Base-by-base conservation (phyloP, 2,888 invertebrate genomes). In the Eupsilia transversa region DNA sequence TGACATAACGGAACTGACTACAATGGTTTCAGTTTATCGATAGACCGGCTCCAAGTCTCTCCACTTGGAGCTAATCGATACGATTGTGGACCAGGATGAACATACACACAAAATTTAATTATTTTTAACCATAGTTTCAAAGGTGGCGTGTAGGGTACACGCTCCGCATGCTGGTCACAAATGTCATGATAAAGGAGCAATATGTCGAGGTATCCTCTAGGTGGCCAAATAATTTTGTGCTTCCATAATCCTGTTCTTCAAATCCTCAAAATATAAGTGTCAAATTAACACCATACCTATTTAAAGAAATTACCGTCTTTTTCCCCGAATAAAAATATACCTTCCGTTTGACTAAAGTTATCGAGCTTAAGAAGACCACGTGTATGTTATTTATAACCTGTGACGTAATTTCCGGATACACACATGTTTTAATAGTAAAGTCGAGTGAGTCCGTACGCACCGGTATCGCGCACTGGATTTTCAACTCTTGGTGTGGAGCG, bases 341-440 rank as follows among this genome's bases (percentile, higher is more conserved):
- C 30, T 3, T 30, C 33, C 12, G 35, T 10, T 35, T 14, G 4
- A 49, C 20, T 49, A 49, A 41, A 35, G 77, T 52, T 54, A 35
- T 23, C 41, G 43, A 23, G 27, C 23, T 35, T 30, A 17, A 75
- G 12, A 27, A 75, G 12, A 27, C 0, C 77, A 56, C 43, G 54
- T 74, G 43, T 52, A 4, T 27, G 35, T 43, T 78, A 78, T 76
- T 78, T 76, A 30, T 70, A 78, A 30, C 43, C n/a, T 5, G n/a
- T 76, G 14, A 76, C 30, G 43, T 70, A 6, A 76, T 52, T 3
- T 49, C 70, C 78, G 43, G 35, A 43, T 59, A 60, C n/a, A 49
- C 59, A 75, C 35, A 59, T 69, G 57, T 33, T 77, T 57, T 57
- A 74, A 2, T 49, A n/a, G 20, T 27, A 5, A 61, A n/a, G n/a